These are phyloP conservation scores for Apis mellifera DNA, from an alignment of 1,140 invertebrate genomes.

Conservation along the genomic window DNA sequence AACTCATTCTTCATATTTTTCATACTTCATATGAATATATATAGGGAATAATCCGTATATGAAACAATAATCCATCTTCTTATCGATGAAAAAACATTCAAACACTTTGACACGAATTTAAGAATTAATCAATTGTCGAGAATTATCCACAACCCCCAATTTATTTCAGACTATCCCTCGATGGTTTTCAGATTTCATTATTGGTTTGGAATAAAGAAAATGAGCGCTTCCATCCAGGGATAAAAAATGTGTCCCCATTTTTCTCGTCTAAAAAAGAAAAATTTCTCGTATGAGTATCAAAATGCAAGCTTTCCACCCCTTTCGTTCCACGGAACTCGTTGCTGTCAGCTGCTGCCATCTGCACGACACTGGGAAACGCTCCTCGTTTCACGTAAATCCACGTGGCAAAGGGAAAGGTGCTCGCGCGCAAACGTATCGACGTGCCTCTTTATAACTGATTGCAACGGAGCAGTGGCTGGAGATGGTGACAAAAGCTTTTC, in stretches of 20 bases:
- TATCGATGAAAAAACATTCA: neutral
- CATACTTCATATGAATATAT: no score
- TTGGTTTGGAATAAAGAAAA: no score
- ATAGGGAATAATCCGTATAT: neutral
- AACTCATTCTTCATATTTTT: no score
- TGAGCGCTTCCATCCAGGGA: neutral
- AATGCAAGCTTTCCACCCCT: slow-evolving; percentile 4
- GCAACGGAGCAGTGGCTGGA: slow-evolving; percentile 52
- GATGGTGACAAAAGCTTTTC: slow-evolving; percentile 55
- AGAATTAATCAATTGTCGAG: neutral
- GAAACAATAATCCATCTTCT: neutral
- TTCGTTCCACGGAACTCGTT: neutral
- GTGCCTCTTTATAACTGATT: slow-evolving; percentile 64
- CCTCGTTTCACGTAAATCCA: slow-evolving; percentile 24
- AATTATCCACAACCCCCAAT: neutral
- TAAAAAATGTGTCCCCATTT: slow-evolving; percentile 32
- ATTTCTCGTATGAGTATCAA: slow-evolving; percentile 23
- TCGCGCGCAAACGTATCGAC: slow-evolving; percentile 53
- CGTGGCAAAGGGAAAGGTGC: neutral
- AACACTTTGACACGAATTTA: neutral
- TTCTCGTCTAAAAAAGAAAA: slow-evolving; percentile 11
- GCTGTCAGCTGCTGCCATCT: slow-evolving; percentile 47
- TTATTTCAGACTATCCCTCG: neutral
- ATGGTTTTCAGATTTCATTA: slow-evolving; percentile 11
- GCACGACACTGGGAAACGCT: slow-evolving; percentile 8